phyloP scores from a whole-genome alignment of 2,113 vertebrate genomes.

The Rhabdomys dilectus region DNA sequence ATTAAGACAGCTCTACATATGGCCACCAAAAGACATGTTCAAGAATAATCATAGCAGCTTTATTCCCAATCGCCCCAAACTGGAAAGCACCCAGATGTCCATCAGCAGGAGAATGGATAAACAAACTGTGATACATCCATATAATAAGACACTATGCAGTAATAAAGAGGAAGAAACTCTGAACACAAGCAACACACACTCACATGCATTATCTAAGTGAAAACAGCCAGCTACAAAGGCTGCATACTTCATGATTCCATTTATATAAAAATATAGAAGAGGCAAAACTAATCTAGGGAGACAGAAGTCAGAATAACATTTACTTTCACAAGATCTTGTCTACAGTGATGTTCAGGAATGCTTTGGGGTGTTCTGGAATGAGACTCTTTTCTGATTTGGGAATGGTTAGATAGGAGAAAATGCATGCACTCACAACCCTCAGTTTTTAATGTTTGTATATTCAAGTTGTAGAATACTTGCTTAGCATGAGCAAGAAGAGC shows the following conservation, averaged over 20 bases:
- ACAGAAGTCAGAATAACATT: slow-evolving; percentile 25
- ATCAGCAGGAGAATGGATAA: slow-evolving; percentile 63
- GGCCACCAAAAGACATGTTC: slow-evolving; percentile 70
- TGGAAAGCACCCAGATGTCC: slow-evolving; percentile 76
- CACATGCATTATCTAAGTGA: slow-evolving; percentile 4
- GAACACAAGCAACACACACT: not conserved
- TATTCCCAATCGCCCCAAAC: slow-evolving; percentile 67
- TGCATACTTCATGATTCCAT: not conserved
- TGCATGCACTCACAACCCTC: not conserved
- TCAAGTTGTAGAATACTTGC: not conserved
- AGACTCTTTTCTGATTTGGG: slow-evolving; percentile 7
- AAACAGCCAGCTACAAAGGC: slow-evolving; percentile 32
- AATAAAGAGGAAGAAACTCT: slow-evolving; percentile 30
- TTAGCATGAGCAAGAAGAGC: not conserved
- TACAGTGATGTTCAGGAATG: slow-evolving; percentile 15
- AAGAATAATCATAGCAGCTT: slow-evolving; percentile 70
- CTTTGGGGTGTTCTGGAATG: not conserved
- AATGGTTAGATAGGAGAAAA: not conserved
- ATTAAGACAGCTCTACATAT: slow-evolving; percentile 72
- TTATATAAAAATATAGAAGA: slow-evolving; percentile 4
- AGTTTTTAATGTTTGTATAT: not conserved
- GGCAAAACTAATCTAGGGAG: slow-evolving; percentile 15
- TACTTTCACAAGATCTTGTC: not conserved
- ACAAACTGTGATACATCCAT: slow-evolving; percentile 63
- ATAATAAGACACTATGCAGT: slow-evolving; percentile 51